Conservation (phyloP, 2,797 vertebrate genomes). For the Rhinophrynus dorsalis region DNA sequence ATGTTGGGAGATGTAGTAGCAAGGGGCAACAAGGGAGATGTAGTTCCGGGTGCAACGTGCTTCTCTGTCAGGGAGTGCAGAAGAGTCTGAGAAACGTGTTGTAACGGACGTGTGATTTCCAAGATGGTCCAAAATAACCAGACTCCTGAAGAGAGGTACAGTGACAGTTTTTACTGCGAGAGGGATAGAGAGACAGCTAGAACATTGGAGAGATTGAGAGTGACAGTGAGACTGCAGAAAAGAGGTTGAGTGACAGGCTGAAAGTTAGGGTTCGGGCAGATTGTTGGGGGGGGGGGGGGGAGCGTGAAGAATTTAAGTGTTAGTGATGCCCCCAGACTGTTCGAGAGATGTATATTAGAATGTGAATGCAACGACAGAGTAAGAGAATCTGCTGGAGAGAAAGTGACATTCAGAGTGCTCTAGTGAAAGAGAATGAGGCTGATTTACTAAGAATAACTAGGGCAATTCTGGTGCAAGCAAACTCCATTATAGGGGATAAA, state of each 20-base stretch:
- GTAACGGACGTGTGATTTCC: background rate
- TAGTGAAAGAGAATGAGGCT: too few species aligned
- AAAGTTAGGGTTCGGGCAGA: background rate
- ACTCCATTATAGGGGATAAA: too few species aligned
- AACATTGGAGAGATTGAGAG: too few species aligned
- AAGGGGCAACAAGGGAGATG: background rate
- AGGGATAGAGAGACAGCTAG: background rate
- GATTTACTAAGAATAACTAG: too few species aligned
- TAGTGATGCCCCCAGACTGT: too few species aligned
- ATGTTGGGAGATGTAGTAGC: background rate
- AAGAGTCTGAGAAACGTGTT: slow-evolving; percentile 2
- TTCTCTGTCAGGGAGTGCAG: background rate
- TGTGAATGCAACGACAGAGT: too few species aligned
- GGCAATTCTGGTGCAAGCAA: too few species aligned
- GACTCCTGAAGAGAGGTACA: background rate
- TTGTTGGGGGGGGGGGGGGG: background rate
- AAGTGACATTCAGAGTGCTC: too few species aligned
- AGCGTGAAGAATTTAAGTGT: too few species aligned
- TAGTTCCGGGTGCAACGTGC: slow-evolving; percentile 11
- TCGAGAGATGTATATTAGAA: too few species aligned
- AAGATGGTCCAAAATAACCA: background rate
- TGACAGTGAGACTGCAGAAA: background rate
- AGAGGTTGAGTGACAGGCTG: background rate
- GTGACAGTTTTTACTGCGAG: background rate
- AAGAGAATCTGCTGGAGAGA: too few species aligned